These are phyloP conservation scores for Rallus limicola DNA, from an alignment of 2,113 vertebrate genomes.

Conservation along the genomic window DNA sequence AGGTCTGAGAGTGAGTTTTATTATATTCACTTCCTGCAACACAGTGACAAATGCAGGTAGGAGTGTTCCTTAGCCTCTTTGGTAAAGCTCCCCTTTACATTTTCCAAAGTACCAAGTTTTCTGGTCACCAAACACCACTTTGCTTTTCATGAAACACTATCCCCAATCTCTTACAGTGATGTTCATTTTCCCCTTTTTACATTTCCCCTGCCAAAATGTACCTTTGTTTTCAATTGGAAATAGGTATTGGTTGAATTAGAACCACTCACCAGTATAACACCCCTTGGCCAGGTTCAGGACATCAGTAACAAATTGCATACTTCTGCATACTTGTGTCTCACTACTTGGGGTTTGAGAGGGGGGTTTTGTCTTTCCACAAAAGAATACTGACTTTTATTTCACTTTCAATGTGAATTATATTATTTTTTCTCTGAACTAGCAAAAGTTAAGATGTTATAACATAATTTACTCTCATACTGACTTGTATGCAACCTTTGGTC, in stretches of 20 bases:
- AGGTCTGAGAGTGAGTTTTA: background rate
- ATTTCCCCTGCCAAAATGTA: background rate
- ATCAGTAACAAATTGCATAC: background rate
- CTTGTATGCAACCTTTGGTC: background rate
- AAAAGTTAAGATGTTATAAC: background rate
- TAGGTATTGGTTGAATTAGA: background rate
- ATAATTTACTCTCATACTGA: background rate
- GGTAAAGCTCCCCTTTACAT: background rate
- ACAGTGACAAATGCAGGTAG: background rate
- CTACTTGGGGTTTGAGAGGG: background rate
- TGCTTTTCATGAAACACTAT: background rate
- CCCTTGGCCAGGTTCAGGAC: background rate
- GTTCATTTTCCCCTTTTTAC: background rate
- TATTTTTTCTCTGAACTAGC: background rate
- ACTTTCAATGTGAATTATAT: background rate
- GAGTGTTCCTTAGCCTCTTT: background rate
- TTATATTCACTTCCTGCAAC: background rate
- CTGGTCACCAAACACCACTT: background rate
- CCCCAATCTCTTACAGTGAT: background rate
- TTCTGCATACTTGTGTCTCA: background rate
- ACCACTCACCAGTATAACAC: background rate
- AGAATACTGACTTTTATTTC: background rate
- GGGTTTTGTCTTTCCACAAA: background rate
- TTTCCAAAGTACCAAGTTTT: background rate
- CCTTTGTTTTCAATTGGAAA: background rate